These are phyloP conservation scores for Harpagoxenus sublaevis DNA, from an alignment of 2,888 invertebrate genomes.

Conservation along the genomic window DNA sequence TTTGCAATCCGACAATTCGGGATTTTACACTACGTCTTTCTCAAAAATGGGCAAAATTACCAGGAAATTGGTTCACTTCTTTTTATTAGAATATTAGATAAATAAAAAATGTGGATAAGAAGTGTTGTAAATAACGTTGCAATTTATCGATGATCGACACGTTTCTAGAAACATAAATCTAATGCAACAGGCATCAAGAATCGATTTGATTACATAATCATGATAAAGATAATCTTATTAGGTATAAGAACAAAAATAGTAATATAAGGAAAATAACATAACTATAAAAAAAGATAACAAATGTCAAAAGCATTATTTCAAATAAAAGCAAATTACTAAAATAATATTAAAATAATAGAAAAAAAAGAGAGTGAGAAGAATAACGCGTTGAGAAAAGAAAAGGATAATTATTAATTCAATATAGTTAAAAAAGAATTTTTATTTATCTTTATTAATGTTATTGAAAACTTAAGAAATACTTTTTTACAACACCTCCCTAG, in stretches of 20 bases:
- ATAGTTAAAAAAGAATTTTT: background rate
- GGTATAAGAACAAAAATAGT: background rate
- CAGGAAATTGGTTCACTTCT: background rate
- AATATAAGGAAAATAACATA: background rate
- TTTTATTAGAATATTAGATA: background rate
- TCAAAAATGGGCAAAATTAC: background rate
- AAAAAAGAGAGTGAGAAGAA: background rate
- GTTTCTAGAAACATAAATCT: background rate
- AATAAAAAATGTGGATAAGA: background rate
- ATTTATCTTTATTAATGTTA: conserved; percentile 2
- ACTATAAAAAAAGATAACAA: background rate
- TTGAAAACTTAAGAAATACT: conserved; percentile 15
- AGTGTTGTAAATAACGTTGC: background rate
- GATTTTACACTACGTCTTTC: background rate
- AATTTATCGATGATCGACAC: background rate
- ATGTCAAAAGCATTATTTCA: background rate
- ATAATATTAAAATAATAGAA: background rate
- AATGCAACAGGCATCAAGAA: background rate
- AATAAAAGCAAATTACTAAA: background rate
- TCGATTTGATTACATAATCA: background rate
- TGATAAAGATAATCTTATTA: background rate
- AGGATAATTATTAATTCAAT: background rate
- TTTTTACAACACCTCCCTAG: background rate
- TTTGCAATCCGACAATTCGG: background rate
- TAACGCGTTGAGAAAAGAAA: background rate